Evolutionary conservation across 2,113 vertebrate genomes (phyloP).

Genomic region (Sclerurus mexicanus): DNA sequence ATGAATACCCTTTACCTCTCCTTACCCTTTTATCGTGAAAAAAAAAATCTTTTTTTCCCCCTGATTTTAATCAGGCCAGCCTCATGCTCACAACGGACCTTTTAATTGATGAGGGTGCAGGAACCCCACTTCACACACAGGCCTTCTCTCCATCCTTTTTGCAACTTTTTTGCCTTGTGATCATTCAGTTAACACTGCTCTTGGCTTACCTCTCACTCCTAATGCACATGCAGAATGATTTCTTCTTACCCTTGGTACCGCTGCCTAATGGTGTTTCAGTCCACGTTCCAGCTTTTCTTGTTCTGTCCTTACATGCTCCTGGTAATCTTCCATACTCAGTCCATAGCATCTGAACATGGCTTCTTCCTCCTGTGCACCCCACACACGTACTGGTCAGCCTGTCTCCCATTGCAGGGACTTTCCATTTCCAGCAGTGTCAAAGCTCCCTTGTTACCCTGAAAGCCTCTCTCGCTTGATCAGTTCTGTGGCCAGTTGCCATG

Average conservation of each 20-base stretch:
- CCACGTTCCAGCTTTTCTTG: background rate
- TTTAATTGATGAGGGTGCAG: background rate
- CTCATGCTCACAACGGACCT: background rate
- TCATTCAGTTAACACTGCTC: background rate
- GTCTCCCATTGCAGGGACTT: background rate
- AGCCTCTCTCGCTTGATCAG: background rate
- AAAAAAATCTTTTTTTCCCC: no score
- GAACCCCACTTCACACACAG: background rate
- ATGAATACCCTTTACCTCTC: background rate
- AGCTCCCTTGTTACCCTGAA: background rate
- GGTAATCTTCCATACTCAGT: background rate
- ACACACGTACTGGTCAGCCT: background rate
- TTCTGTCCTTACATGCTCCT: background rate
- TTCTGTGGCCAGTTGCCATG: background rate
- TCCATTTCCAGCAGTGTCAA: background rate
- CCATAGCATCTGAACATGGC: background rate
- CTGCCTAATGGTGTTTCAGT: background rate
- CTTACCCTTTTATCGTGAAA: background rate
- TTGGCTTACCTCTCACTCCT: background rate
- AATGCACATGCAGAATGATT: background rate
- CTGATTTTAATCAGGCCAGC: background rate
- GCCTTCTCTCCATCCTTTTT: background rate
- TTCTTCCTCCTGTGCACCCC: background rate
- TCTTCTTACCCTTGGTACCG: background rate
- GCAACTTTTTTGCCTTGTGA: background rate